Conservation (phyloP, 2,888 invertebrate species). For the Pristionchus fissidentatus region DNA sequence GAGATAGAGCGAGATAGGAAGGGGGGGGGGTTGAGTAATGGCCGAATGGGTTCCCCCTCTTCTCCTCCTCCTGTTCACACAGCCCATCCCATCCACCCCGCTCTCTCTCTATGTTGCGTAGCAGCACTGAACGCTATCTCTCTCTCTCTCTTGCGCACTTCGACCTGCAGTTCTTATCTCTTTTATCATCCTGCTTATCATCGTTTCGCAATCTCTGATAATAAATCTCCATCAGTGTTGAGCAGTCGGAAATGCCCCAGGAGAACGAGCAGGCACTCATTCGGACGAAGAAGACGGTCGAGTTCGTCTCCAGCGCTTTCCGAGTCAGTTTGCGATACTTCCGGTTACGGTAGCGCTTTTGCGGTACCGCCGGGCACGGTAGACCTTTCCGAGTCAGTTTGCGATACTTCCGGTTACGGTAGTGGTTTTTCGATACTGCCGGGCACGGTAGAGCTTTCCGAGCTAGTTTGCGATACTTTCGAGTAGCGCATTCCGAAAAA, state of each 20-base stretch:
- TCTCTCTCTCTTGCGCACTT: background rate
- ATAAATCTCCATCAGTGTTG: background rate
- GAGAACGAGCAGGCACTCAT: constrained; percentile 1
- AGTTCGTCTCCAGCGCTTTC: background rate
- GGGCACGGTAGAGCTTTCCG: background rate
- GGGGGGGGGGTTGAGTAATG: background rate
- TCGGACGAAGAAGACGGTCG: background rate
- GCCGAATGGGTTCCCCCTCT: background rate
- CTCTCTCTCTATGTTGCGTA: background rate
- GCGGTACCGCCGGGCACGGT: no score
- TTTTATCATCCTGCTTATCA: no score
- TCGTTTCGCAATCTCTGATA: background rate
- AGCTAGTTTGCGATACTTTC: background rate
- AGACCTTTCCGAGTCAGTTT: background rate
- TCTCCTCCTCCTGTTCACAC: background rate
- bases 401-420: background rate
- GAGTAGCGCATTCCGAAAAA: no score
- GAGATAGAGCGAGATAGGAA: no score
- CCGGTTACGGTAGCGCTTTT: no score
- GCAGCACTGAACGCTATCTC: background rate
- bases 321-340: background rate
- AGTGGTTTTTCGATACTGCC: no score
- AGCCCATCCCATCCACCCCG: background rate
- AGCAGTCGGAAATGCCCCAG: background rate
- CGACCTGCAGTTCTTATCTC: background rate